Base-by-base conservation (phyloP, 2,113 vertebrate genomes). In the Rhinolophus ferrumequinum region DNA sequence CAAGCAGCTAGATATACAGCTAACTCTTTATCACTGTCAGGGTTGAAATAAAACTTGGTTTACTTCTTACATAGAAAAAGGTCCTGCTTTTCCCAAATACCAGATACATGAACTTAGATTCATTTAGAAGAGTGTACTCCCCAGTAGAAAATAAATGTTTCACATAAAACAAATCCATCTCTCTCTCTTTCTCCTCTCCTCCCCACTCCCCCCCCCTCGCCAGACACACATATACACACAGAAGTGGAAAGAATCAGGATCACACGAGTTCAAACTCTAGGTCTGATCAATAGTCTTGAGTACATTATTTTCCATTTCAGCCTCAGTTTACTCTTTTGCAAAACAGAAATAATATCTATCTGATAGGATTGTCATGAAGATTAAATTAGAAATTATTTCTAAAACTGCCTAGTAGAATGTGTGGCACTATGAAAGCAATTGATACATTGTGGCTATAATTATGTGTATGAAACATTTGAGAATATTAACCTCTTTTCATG, bases 21-120 rank as follows among this genome's bases (percentile, higher is more conserved):
- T 62, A 95, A 94, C 92, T 97, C 97, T 98, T 96, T 93, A 92
- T 98, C 98, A 98, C 24, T 98, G 98, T 97, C 96, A 98, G 0
- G 0, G 73, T 14, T 79, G 28, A 10, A 75, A 88, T 76, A 92
- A 70, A 88, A 97, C 67, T 81, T 54, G 33, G 50, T 87, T 77
- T 96, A 95, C 84, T 94, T 86, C 22, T 93, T 84, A 96, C 60
- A 56, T 35, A 62, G 83, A 67, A 97, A 97, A 97, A 98, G 94
- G 92, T 58, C 73, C 0, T 94, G 13, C 9, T 97, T 90, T 92
- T 83, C 47, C 82, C 80, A 97, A 97, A 96, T 66, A 93, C n/a
- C 30, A 80, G 88, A 21, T 56, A 72, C 41, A 84, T 44, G 41
- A 70, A 93, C 88, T 84, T 26, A 93, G 26, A 88, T 96, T 84